A percentile compares a stretch with the other conserved stretches of the same genome.
phyloP scores from a whole-genome alignment of 1,140 invertebrate genomes.

The Conus ventricosus region DNA sequence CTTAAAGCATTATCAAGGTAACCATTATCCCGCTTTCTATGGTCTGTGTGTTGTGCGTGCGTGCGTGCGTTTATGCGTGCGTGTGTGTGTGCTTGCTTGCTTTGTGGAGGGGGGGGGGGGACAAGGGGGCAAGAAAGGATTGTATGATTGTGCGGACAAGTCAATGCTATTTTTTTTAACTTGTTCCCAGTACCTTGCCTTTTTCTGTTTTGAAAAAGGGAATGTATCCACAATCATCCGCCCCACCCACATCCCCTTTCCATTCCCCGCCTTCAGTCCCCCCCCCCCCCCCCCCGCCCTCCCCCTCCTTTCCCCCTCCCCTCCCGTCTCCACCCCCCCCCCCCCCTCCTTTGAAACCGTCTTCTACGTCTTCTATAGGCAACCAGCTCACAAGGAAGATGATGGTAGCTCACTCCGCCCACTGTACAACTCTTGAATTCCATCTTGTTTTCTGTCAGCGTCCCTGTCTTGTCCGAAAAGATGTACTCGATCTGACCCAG shows the following conservation, averaged over 20 bases:
- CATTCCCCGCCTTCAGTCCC: no score
- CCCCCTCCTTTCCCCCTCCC: no score
- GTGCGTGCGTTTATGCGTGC: background rate
- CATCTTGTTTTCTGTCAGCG: slow-evolving; percentile 98
- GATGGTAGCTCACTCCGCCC: slow-evolving; percentile 87
- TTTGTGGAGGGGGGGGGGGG: no score
- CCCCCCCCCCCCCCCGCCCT: no score
- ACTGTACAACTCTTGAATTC: slow-evolving; percentile 92
- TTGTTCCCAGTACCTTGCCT: background rate
- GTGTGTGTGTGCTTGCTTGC: background rate
- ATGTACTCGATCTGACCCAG: slow-evolving; percentile 96
- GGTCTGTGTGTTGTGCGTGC: background rate
- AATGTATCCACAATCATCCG: no score
- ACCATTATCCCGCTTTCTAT: no score
- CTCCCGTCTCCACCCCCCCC: no score
- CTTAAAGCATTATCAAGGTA: no score
- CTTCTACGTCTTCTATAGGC: background rate
- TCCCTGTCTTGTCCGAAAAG: slow-evolving; percentile 98
- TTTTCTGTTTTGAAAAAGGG: background rate
- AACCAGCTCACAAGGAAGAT: slow-evolving; percentile 56
- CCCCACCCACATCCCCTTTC: no score
- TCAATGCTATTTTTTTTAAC: background rate
- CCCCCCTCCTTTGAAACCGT: background rate
- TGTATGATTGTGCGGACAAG: background rate
- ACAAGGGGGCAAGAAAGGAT: background rate